Evolutionary conservation across 2,888 invertebrate species (phyloP).

Genomic region (Drosophila tripunctata): DNA sequence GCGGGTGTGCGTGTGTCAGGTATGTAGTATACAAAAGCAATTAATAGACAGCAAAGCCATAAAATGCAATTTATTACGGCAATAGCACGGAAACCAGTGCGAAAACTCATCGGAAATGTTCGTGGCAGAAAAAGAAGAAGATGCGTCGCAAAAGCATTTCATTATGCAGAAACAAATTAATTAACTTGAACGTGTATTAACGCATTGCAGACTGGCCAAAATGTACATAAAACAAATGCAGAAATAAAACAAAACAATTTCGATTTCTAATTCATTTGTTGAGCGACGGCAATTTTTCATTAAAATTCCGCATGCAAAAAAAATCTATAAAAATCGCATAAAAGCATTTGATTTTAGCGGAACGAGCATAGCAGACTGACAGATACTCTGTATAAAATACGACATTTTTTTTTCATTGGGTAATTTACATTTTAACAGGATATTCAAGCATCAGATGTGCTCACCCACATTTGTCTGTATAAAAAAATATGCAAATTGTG

Average conservation of each 20-base stretch:
- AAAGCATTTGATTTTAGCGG: constrained; percentile 5
- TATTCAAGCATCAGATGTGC: background rate
- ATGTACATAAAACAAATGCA: constrained; percentile 35
- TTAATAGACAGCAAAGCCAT: constrained; percentile 63
- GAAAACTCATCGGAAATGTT: constrained; percentile 21
- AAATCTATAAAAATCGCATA: constrained; percentile 52
- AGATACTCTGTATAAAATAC: constrained; percentile 4
- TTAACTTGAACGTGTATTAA: constrained; percentile 35
- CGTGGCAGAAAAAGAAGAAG: constrained; percentile 15
- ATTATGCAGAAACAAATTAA: constrained; percentile 35
- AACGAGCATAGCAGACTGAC: background rate
- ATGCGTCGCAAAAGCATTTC: background rate
- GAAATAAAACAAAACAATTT: constrained; percentile 7
- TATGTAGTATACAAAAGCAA: constrained; percentile 32
- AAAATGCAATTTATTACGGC: constrained; percentile 71
- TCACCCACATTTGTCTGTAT: background rate
- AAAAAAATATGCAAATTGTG: constrained; percentile 45
- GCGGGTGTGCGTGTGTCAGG: constrained; percentile 2
- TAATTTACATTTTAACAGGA: background rate
- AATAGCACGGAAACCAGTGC: constrained; percentile 43
- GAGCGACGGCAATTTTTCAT: constrained; percentile 29
- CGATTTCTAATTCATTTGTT: constrained; percentile 37
- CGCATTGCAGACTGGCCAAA: constrained; percentile 17
- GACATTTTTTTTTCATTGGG: background rate
- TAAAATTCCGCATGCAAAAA: constrained; percentile 52